Percentiles rank a stretch among this genome's conserved stretches.
Evolutionary conservation across 2,888 invertebrate genomes (phyloP).

Genomic region (Melangyna quadrimaculata): DNA sequence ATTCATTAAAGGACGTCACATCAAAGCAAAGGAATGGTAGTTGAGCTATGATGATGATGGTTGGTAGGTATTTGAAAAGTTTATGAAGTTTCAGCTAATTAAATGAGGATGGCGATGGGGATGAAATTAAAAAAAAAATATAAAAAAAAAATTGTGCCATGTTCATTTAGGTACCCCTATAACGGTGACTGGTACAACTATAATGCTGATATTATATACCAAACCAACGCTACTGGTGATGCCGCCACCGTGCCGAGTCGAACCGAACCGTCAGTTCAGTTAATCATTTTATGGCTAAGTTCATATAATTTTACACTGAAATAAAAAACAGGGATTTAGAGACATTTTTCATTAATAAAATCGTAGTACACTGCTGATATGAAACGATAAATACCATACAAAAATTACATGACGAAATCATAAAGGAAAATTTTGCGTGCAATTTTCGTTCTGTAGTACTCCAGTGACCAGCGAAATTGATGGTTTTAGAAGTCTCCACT

Average conservation of each 20-base stretch:
- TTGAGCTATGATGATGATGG: conserved; percentile 5
- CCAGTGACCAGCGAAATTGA: too few species aligned
- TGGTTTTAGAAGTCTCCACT: too few species aligned
- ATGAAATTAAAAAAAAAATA: not conserved
- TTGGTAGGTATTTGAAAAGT: conserved; percentile 31
- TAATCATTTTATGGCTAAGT: conserved; percentile 42
- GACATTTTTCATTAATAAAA: too few species aligned
- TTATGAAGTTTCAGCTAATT: conserved; percentile 49
- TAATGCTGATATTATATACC: conserved; percentile 17
- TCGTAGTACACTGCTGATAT: too few species aligned
- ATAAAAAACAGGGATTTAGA: not conserved
- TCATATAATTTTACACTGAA: not conserved
- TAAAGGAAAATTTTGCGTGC: too few species aligned
- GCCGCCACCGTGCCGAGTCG: not conserved
- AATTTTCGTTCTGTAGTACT: too few species aligned
- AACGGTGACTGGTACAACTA: conserved; percentile 27
- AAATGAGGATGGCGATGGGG: not conserved
- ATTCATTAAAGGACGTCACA: conserved; percentile 17
- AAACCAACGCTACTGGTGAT: not conserved
- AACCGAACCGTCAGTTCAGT: conserved; percentile 20
- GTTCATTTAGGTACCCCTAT: conserved; percentile 17
- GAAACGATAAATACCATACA: too few species aligned
- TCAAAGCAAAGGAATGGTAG: not conserved
- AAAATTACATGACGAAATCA: too few species aligned
- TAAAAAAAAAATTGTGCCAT: conserved; percentile 22